Evolutionary conservation across 2,888 invertebrate genomes (phyloP).

Genomic region (Drosophila subsilvestris): DNA sequence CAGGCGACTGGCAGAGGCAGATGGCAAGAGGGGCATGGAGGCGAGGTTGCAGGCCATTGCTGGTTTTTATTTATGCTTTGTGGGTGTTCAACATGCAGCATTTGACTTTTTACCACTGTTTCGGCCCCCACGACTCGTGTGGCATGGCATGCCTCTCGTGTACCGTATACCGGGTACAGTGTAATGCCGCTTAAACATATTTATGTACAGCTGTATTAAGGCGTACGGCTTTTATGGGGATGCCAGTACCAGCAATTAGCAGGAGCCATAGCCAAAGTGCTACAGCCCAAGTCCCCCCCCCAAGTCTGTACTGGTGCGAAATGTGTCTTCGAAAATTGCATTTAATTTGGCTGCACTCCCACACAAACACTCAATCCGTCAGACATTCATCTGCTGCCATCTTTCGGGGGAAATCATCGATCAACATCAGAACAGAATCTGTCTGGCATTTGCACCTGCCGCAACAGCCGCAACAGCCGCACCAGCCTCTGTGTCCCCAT

Average conservation of each 20-base stretch:
- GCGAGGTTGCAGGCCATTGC: constrained; percentile 55
- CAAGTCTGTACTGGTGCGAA: neutral
- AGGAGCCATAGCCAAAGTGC: constrained; percentile 24
- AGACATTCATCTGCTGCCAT: neutral
- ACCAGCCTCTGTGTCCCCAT: constrained; percentile 22
- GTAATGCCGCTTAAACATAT: constrained; percentile 52
- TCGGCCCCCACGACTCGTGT: constrained; percentile 46
- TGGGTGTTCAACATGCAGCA: constrained; percentile 77
- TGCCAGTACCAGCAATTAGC: constrained; percentile 68
- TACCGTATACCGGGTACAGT: too few species aligned
- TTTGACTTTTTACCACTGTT: constrained; percentile 74
- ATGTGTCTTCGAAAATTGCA: constrained; percentile 29
- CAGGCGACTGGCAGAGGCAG: constrained; percentile 3
- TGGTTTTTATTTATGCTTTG: constrained; percentile 74
- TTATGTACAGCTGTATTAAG: constrained; percentile 50
- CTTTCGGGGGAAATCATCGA: neutral
- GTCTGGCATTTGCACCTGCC: constrained; percentile 56
- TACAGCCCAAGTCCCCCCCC: constrained; percentile 4
- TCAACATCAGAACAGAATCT: constrained; percentile 44
- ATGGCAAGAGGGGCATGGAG: constrained; percentile 2
- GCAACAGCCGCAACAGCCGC: constrained; percentile 6
- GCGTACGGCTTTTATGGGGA: constrained; percentile 54
- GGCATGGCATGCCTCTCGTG: too few species aligned
- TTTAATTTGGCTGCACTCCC: constrained; percentile 34
- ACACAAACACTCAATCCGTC: neutral